Percentiles rank a stretch among this genome's conserved stretches.
Evolutionary conservation across 2,113 vertebrate genomes (phyloP).

Genomic region (Sialia sialis): DNA sequence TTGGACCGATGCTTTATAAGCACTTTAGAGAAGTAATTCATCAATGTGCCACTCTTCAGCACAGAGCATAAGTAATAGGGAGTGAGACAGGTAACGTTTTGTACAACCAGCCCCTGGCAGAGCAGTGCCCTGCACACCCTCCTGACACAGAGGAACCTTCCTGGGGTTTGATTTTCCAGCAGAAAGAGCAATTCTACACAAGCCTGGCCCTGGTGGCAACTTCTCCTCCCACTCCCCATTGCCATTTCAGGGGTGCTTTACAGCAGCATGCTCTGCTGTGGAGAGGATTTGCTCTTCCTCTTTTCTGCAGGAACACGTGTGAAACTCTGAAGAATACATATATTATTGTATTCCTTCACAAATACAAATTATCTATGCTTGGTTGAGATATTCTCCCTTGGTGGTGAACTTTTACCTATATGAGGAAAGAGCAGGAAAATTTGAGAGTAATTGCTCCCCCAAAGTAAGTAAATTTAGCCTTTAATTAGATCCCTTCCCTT

Average conservation of each 20-base stretch:
- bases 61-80: background rate
- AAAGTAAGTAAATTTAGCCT: background rate
- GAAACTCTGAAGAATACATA: background rate
- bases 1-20: slow-evolving; percentile 48
- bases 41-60: slow-evolving; percentile 10
- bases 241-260: background rate
- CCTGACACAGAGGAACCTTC: background rate
- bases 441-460: background rate
- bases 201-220: background rate
- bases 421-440: background rate
- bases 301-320: accelerated
- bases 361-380: background rate
- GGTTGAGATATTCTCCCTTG: background rate
- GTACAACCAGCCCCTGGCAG: background rate
- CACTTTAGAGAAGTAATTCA: slow-evolving; percentile 60
- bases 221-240: background rate
- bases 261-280: accelerated
- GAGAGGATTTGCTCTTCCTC: background rate
- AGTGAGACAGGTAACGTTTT: background rate
- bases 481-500: background rate
- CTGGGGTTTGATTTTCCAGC: background rate
- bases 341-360: background rate
- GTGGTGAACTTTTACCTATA: background rate
- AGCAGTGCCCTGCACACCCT: background rate
- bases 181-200: accelerated